Evolutionary conservation across 2,113 vertebrate species (phyloP).

Genomic region (Pungitius pungitius): DNA sequence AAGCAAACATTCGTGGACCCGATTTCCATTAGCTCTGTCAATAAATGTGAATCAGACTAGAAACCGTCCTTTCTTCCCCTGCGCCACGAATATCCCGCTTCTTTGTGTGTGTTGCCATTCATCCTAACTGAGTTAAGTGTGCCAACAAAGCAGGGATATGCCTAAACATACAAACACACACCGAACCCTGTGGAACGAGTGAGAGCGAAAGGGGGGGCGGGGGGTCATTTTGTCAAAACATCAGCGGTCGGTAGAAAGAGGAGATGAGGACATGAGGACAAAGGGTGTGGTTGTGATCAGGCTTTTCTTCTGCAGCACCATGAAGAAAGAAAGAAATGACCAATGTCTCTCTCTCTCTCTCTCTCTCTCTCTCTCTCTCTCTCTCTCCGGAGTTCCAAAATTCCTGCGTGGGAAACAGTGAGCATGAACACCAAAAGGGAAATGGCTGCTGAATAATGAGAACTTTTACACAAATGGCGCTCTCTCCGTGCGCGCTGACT

Average conservation of each 20-base stretch:
- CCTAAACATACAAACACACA: slow-evolving; percentile 26
- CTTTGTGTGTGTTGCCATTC: slow-evolving; percentile 5
- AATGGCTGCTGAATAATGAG: slow-evolving; percentile 65
- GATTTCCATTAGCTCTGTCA: slow-evolving; percentile 32
- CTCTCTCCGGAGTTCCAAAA: slow-evolving; percentile 34
- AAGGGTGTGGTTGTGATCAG: slow-evolving; percentile 24
- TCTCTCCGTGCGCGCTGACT: slow-evolving; percentile 39
- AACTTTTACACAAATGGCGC: slow-evolving; percentile 70
- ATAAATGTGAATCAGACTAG: slow-evolving; percentile 19
- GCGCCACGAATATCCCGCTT: neutral
- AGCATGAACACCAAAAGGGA: slow-evolving; percentile 74
- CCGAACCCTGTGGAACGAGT: neutral
- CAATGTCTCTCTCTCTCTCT: neutral
- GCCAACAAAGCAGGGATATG: slow-evolving; percentile 4
- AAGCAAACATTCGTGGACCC: slow-evolving; percentile 1
- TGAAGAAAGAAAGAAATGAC: slow-evolving; percentile 26
- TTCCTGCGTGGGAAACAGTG: slow-evolving; percentile 75
- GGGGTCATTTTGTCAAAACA: too few relatives aligned
- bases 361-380: neutral
- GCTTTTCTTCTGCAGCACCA: slow-evolving; percentile 11
- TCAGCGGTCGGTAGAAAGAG: neutral
- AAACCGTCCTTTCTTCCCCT: neutral
- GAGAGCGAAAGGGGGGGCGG: neutral
- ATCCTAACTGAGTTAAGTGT: neutral
- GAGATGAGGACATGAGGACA: neutral